Evolutionary conservation across 2,797 vertebrate genomes (phyloP), one percentile per base, ranked within the genome.

Genomic region (Premnoplex brunnescens): DNA sequence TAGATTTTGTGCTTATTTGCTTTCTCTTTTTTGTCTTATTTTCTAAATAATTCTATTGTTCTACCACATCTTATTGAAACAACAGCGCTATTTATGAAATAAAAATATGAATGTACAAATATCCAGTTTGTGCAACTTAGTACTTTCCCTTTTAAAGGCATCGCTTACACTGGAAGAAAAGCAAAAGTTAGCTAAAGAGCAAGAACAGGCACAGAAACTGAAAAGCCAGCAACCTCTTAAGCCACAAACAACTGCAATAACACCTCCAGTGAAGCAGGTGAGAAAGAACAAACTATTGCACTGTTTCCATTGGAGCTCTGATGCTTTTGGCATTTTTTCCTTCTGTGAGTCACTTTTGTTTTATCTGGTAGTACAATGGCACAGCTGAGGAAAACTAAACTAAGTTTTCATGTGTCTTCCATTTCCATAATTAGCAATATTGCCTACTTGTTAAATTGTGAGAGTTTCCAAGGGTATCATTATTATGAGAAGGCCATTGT

Each of bases 91-190:
- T 48, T 82, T 54, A 74, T 71, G 49, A 76, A 95, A 73, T 54
- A 51, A 89, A 78, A 83, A 56, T 37, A n/a, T 5, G 14, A 36
- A 1, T 49, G 19, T 78, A 44, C 34, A 18, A 82, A 56, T 69
- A 78, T 46, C 20, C 6, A 28, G 76, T 77, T 34, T 55, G 14
- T 82, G 37, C 36, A 66, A 69, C 67, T 78, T 78, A 93, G 2
- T 93, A 24, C 64, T 43, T 96, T 93, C 78, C 75, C 14, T 93
- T 97, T 95, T 91, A 52, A 95, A 99, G 99, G 98, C 98, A 90
- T 99, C 99, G 62, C 98, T 99, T 93, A 99, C 99, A 32, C 97
- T 99, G 69, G 99, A 99, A 97, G 99, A 99, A 97, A 99, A 99
- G 95, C 99, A 99, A 94, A 99, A 99, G 68, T 96, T 99, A 95